These are phyloP conservation scores for Sialis lutaria DNA, from an alignment of 2,888 invertebrate species.

Conservation along the genomic window DNA sequence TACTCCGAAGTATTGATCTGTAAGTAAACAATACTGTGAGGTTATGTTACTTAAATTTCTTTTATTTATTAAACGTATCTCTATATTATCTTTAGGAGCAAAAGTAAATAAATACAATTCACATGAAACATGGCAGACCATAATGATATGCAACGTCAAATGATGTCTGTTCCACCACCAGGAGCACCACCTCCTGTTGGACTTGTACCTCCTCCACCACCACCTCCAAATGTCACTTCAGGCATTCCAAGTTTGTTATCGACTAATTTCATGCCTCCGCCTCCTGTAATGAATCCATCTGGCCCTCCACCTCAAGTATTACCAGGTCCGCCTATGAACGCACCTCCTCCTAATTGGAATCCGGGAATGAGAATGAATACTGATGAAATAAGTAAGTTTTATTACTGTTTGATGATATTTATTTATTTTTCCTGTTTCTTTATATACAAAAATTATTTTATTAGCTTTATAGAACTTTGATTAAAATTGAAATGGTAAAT, in stretches of 20 bases:
- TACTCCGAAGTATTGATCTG: too few relatives aligned
- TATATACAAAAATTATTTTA: too few relatives aligned
- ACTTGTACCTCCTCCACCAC: conserved; percentile 7
- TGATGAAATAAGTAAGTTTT: conserved; percentile 4
- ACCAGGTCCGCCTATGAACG: conserved; percentile 16
- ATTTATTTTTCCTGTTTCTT: not conserved
- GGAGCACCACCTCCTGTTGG: conserved; percentile 8
- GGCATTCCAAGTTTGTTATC: conserved; percentile 10
- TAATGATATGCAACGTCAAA: conserved; percentile 17
- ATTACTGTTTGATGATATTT: not conserved
- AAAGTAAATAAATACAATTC: too few relatives aligned
- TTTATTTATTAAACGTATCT: too few relatives aligned
- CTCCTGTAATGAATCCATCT: conserved; percentile 11
- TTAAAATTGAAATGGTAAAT: not conserved
- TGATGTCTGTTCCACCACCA: conserved; percentile 15
- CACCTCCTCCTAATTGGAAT: conserved; percentile 16
- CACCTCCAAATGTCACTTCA: conserved; percentile 9
- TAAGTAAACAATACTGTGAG: too few relatives aligned
- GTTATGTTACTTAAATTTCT: too few relatives aligned
- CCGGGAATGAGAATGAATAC: conserved; percentile 3
- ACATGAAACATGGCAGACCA: conserved; percentile 12
- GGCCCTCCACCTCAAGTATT: conserved; percentile 13
- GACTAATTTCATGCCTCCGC: conserved; percentile 6
- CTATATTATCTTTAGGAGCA: too few relatives aligned
- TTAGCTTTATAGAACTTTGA: not conserved